Evolutionary conservation across 2,888 invertebrate genomes (phyloP), one percentile per base, ranked within the genome.

Genomic region (Epistrophella euchroma): DNA sequence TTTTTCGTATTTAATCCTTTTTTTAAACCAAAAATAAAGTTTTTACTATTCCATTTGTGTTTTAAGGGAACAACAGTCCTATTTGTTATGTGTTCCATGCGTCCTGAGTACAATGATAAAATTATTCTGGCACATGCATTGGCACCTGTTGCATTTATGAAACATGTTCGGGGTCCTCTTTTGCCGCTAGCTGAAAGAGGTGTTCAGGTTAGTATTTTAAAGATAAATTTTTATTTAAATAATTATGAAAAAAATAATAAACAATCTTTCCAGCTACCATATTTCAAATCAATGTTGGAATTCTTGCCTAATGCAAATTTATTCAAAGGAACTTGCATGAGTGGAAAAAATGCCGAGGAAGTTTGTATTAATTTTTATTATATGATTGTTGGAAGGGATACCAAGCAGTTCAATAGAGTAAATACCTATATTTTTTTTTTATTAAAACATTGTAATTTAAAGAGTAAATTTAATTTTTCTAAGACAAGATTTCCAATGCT

Each of bases 401-500:
- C 89, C 0, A 89, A 92, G 43, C 91, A 93, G 79, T 66, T 92
- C 0, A 93, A 94, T 88, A 90, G 84, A 89, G 94, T 93, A 90
- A 88, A 88, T 28, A 28, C 0, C 4, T 25, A 2, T 25, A 3
- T 25, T 25, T 25, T 25, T 3, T 25, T 25, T 25, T 2, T 25
- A 25, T 25, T 25, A 25, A 25, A 25, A 3, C 4, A 3, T 25
- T 3, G 2, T 25, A 2, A 3, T 25, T 3, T 25, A 25, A 25
- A 25, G 4, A 25, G 4, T 4, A 25, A 2, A 25, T 25, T 25
- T 25, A 3, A 3, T 25, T 4, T 25, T 25, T 25, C 25, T 25
- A 3, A 25, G 91, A 93, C 94, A 0, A 92, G 95, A 89, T 82
- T 95, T 47, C 94, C 95, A 0, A 93, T 94, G 0, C 93, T 96